Base-by-base conservation (phyloP, 2,797 vertebrate genomes). In the Knipowitschia caucasica region DNA sequence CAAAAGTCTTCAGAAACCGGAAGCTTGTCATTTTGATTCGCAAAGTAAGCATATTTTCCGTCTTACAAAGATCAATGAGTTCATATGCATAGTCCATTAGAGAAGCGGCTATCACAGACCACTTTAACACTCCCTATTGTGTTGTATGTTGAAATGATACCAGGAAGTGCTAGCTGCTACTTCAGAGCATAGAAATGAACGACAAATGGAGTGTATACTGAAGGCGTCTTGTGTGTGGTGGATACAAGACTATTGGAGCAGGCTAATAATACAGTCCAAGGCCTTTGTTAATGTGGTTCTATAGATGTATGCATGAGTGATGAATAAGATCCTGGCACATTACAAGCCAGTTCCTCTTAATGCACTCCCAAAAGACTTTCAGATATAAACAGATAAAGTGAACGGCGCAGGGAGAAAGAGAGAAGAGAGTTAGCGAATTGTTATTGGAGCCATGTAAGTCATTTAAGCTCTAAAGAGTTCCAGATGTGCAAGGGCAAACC, bases 391-490 rank as follows among this genome's bases (percentile, higher is more conserved):
- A 86, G 80, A 82, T 85, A 81, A 80, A 81, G 61, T 69, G 45
- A 83, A 67, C 53, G 36, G 70, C 56, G 71, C 45, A 33, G 35
- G 44, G 60, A 25, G 25, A 50, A 53, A 33, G 56, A 72, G 59
- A 1, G 51, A 29, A 69, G 61, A 2, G 66, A 69, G 67, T 5
- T 60, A 56, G 56, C 54, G 50, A 73, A 79, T 75, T 88, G 86
- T 89, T 90, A 88, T 90, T 90, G 86, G 87, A 91, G 87, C 82
- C 79, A 67, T 63, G 76, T 74, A 91, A 89, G 87, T 89, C 76
- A 80, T 89, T 89, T 85, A 75, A 83, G 81, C 62, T 73, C 82
- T 92, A 92, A 92, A 88, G 84, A 86, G 78, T 89, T 91, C 90
- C 91, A 92, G 90, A 92, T 92, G 91, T 89, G 30, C 29, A 49